These are phyloP conservation scores for Autographa pulchrina DNA, from an alignment of 2,888 invertebrate species.

Conservation along the genomic window DNA sequence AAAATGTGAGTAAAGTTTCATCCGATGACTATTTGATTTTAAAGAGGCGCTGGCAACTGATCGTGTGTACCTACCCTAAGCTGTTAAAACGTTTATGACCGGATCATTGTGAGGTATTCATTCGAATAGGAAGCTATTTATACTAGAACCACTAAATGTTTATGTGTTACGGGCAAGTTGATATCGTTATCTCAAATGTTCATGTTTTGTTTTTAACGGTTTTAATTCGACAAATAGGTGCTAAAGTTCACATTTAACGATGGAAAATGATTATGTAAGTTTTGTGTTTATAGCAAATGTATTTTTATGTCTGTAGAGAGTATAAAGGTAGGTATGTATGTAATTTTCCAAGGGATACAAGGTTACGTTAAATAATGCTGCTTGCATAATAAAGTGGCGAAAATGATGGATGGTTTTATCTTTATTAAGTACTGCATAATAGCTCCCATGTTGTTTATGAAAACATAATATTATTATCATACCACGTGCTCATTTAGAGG, in stretches of 20 bases:
- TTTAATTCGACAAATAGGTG: slow-evolving; percentile 30
- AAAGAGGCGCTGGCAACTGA: background rate
- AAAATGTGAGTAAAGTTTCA: no score
- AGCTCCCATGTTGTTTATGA: slow-evolving; percentile 4
- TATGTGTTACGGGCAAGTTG: slow-evolving; percentile 53
- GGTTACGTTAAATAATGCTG: background rate
- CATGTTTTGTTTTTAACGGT: slow-evolving; percentile 50
- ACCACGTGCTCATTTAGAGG: background rate
- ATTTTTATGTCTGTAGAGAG: background rate
- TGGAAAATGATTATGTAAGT: slow-evolving; percentile 25
- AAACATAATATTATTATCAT: background rate
- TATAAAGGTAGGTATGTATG: background rate
- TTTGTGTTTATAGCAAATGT: background rate
- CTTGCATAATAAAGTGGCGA: background rate
- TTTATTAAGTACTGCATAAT: slow-evolving; percentile 2
- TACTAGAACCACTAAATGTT: slow-evolving; percentile 60
- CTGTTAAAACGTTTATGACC: slow-evolving; percentile 65
- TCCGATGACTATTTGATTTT: background rate
- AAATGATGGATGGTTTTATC: slow-evolving; percentile 2
- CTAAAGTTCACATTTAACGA: slow-evolving; percentile 38
- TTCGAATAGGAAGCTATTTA: slow-evolving; percentile 65
- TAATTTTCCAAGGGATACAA: background rate
- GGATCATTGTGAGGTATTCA: slow-evolving; percentile 62
- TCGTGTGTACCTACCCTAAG: slow-evolving; percentile 42
- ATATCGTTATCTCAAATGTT: slow-evolving; percentile 51